These are phyloP conservation scores for Platalea minor DNA, from an alignment of 2,797 vertebrate species.

Conservation along the genomic window DNA sequence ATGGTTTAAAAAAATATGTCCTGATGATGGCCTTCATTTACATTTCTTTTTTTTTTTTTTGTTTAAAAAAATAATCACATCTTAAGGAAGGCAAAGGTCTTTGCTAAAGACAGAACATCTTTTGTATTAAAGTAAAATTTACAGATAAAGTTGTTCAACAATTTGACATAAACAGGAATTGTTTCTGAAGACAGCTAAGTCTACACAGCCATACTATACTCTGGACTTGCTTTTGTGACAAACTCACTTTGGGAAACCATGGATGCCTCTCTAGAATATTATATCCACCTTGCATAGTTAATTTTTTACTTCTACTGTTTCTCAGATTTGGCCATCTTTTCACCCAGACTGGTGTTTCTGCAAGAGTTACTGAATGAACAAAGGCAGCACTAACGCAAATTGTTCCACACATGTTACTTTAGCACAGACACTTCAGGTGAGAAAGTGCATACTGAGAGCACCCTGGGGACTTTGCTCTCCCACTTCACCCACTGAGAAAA, in stretches of 20 bases:
- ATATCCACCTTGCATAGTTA: not conserved
- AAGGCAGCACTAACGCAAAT: not conserved
- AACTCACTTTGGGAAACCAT: not conserved
- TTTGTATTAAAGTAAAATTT: not conserved
- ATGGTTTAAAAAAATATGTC: not conserved
- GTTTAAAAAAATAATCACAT: not conserved
- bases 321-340: not conserved
- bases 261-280: not conserved
- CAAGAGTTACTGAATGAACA: not conserved
- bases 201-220: not conserved
- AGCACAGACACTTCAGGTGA: not conserved
- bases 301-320: not conserved
- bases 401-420: not conserved
- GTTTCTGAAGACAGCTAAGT: not conserved
- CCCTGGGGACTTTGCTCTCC: not conserved
- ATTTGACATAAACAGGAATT: not conserved
- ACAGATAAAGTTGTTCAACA: not conserved
- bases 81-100: not conserved
- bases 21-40: not conserved
- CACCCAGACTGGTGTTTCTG: not conserved
- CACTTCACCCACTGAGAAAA: not conserved
- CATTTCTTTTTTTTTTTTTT: not conserved
- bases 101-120: not conserved
- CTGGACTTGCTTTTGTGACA: not conserved
- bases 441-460: too few relatives aligned